A percentile compares a stretch with the other conserved stretches of the same genome.
Evolutionary conservation across 1,140 invertebrate genomes (phyloP).

Genomic region (Drosophila kikkawai): DNA sequence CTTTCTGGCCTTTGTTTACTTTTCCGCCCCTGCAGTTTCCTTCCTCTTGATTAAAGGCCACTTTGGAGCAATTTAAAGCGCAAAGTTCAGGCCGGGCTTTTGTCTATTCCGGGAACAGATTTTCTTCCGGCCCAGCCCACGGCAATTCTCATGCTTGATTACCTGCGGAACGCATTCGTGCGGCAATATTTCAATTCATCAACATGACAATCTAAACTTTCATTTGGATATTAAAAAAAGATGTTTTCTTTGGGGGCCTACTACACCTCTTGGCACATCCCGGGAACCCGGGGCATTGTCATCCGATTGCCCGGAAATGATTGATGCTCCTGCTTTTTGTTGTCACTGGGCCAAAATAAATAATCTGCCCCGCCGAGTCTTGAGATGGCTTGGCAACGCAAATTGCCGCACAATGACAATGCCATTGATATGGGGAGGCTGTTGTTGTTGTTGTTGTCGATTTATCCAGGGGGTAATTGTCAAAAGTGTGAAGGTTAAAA

Average conservation of each 20-base stretch:
- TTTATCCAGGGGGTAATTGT: conserved; percentile 41
- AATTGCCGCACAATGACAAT: conserved; percentile 59
- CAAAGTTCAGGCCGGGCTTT: conserved; percentile 43
- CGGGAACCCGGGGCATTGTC: conserved; percentile 44
- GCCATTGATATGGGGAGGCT: conserved; percentile 31
- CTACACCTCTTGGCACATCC: conserved; percentile 18
- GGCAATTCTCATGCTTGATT: conserved; percentile 67
- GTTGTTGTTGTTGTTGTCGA: conserved; percentile 2
- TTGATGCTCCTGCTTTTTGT: conserved; percentile 57
- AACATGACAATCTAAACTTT: conserved; percentile 71
- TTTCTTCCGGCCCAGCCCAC: conserved; percentile 5
- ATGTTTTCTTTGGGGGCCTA: conserved; percentile 21
- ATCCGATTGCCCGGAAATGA: conserved; percentile 79
- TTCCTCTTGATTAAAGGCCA: conserved; percentile 27
- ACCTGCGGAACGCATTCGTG: conserved; percentile 72
- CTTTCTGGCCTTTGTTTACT: conserved; percentile 46
- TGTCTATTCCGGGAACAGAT: conserved; percentile 53
- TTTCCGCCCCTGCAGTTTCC: conserved; percentile 3
- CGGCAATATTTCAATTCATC: conserved; percentile 81
- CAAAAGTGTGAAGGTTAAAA: conserved; percentile 67
- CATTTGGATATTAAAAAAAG: conserved; percentile 70
- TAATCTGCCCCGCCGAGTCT: conserved; percentile 36
- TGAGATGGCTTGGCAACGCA: conserved; percentile 22
- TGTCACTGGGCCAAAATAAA: conserved; percentile 64
- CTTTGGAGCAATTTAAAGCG: conserved; percentile 40